These are phyloP conservation scores for Temnopleurus reevesii DNA, from an alignment of 53 echinoderm and acorn worm species.

Conservation along the genomic window DNA sequence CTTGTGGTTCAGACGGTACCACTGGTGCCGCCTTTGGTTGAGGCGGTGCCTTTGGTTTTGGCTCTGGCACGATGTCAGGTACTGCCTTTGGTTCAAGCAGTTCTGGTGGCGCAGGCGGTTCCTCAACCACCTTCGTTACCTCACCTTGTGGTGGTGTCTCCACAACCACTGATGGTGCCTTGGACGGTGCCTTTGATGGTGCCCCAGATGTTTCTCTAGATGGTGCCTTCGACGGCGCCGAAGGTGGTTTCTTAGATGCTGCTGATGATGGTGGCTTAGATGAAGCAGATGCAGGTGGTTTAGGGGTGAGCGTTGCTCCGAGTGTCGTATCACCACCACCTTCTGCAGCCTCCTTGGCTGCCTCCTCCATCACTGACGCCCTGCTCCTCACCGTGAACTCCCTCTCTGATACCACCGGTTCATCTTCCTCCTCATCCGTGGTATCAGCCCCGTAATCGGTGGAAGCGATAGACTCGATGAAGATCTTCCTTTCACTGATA, in stretches of 20 bases:
- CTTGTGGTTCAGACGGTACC: not conserved
- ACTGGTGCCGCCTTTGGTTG: not conserved
- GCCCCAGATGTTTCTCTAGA: not conserved
- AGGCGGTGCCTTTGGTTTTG: not conserved
- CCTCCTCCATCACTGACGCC: conserved; percentile 41
- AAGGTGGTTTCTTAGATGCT: conserved; percentile 7
- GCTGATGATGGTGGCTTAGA: conserved; percentile 43
- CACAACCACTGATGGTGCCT: conserved; percentile 33
- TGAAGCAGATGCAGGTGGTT: conserved; percentile 25
- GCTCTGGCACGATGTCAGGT: not conserved
- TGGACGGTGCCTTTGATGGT: not conserved
- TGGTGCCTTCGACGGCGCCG: not conserved
- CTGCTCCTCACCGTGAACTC: conserved; percentile 43
- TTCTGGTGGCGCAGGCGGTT: not conserved
- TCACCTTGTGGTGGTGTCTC: conserved; percentile 5
- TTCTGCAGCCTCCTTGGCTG: not conserved
- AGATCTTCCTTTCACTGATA: conserved; percentile 55
- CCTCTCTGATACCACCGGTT: not conserved
- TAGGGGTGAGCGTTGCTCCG: conserved; percentile 5
- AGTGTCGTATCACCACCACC: not conserved
- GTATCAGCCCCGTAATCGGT: not conserved
- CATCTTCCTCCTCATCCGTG: not conserved
- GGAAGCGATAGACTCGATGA: conserved; percentile 53
- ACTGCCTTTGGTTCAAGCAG: not conserved
- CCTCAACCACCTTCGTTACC: not conserved